Base-by-base conservation (phyloP, 1,140 invertebrate species). In the Batillaria attramentaria region DNA sequence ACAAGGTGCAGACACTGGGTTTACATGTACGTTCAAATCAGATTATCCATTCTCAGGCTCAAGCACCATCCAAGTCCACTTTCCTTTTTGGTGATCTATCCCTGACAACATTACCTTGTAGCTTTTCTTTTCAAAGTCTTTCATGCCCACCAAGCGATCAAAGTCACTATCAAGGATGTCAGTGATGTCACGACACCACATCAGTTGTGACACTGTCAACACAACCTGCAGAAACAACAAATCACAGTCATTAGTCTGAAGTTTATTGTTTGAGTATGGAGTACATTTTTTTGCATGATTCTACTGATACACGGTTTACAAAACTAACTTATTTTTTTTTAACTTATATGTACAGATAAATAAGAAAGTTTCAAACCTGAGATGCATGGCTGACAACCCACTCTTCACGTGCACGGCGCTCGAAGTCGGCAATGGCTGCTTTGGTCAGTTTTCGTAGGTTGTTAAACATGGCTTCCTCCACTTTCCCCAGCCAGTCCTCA, bases 191-290 rank as follows among this genome's bases (percentile, higher is more conserved):
- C 92, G 91, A 2, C 95, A 94, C 96, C 96, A 97, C 92, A 95
- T 95, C 79, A 96, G 94, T 91, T 97, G 96, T 0, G 95, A 96
- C 0, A 97, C 95, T 1, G 95, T 95, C 37, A 97, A 89, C 1
- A 96, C 93, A 31, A 94, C 92, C 93, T 93, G 79, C 24, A 62
- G 54, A 31, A 41, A 6, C 37, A 66, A 8, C 24, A 10, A 37
- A 31, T 37, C 35, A 42, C 31, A 20, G n/a, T n/a, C n/a, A n/a
- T n/a, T n/a, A n/a, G n/a, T n/a, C n/a, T n/a, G n/a, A n/a, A n/a
- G n/a, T n/a, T n/a, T n/a, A n/a, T n/a, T n/a, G n/a, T n/a, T n/a
- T n/a, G n/a, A n/a, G n/a, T n/a, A n/a, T n/a, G n/a, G n/a, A n/a
- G n/a, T n/a, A n/a, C n/a, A n/a, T n/a, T n/a, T n/a, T n/a, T n/a